Percentiles rank a stretch among this genome's conserved stretches.
Conservation (phyloP, 2,113 vertebrate genomes). For the Lipophrys pholis region DNA sequence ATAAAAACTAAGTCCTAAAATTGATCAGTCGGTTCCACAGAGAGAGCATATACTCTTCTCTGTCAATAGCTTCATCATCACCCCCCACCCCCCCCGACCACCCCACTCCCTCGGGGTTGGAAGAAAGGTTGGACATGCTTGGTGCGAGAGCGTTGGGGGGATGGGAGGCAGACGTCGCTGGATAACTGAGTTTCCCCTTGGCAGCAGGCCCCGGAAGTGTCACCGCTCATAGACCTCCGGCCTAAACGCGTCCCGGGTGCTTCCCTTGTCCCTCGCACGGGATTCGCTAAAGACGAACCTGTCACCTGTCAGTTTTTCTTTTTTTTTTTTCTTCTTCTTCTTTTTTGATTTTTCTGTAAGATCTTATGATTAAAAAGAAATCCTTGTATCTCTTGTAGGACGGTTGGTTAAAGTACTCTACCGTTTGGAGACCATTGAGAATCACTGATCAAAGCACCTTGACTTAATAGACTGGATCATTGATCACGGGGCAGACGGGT, state of each 20-base stretch:
- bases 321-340: not conserved
- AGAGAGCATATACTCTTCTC: slow-evolving; percentile 29
- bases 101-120: slow-evolving; percentile 25
- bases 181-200: slow-evolving; percentile 76
- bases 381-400: not conserved
- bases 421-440: slow-evolving; percentile 36
- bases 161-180: slow-evolving; percentile 27
- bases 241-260: slow-evolving; percentile 65
- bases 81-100: not conserved
- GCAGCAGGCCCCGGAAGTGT: slow-evolving; percentile 75
- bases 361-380: no score
- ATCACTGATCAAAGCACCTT: slow-evolving; percentile 69
- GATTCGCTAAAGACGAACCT: slow-evolving; percentile 61
- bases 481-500: slow-evolving; percentile 71
- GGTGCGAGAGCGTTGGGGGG: slow-evolving; percentile 12
- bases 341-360: no score
- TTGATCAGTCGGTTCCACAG: slow-evolving; percentile 12
- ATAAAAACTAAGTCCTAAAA: slow-evolving; percentile 2
- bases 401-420: not conserved
- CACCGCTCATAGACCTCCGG: slow-evolving; percentile 69
- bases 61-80: slow-evolving; percentile 43
- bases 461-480: slow-evolving; percentile 72
- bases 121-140: slow-evolving; percentile 43
- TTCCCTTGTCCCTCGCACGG: slow-evolving; percentile 52
- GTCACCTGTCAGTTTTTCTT: slow-evolving; percentile 56